These are phyloP conservation scores for Mayetiola destructor DNA, from an alignment of 2,888 invertebrate genomes.

Conservation along the genomic window DNA sequence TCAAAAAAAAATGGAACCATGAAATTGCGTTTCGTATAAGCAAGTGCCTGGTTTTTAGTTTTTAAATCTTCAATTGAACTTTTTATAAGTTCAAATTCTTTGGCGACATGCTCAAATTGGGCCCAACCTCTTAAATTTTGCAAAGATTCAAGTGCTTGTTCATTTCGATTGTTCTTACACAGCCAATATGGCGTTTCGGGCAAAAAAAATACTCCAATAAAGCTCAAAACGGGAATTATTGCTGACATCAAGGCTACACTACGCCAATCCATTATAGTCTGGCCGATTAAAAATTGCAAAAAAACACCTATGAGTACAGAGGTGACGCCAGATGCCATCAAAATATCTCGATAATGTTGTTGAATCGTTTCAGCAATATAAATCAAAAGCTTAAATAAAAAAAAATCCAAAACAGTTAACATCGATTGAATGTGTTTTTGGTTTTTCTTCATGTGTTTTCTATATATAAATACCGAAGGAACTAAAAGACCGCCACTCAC, in stretches of 20 bases:
- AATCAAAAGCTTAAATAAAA: not conserved
- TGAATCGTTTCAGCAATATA: not conserved
- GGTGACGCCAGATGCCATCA: not conserved
- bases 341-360: not conserved
- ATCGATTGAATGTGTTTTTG: too few species aligned
- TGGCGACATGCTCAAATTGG: not conserved
- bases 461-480: not conserved
- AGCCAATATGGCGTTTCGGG: not conserved
- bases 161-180: not conserved
- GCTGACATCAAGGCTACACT: not conserved
- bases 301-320: not conserved
- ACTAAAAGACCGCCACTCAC: not conserved
- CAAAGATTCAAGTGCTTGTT: not conserved
- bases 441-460: too few species aligned
- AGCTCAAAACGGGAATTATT: not conserved
- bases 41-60: not conserved
- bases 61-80: not conserved
- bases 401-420: not conserved
- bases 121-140: not conserved
- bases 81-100: not conserved
- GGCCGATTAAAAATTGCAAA: not conserved
- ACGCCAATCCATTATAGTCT: slow-evolving; percentile 4
- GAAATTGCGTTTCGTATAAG: not conserved
- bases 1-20: not conserved
- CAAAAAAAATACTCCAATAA: not conserved